Conservation (phyloP, 2,888 invertebrate genomes). For the Mythimna loreyi region DNA sequence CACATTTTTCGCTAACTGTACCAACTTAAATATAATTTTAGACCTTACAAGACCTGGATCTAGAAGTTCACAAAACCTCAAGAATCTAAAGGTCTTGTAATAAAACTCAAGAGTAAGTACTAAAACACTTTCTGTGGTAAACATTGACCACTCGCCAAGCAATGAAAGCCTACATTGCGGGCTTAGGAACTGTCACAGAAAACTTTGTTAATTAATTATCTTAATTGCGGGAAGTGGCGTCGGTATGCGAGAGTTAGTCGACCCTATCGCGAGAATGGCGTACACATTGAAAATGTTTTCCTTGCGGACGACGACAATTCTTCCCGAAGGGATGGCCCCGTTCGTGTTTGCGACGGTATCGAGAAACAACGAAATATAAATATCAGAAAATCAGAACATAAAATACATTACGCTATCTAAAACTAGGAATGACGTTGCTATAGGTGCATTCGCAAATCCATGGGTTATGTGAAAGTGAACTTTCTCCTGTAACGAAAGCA, state of each 20-base stretch:
- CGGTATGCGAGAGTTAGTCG: conserved; percentile 50
- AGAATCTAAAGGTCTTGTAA: conserved; percentile 20
- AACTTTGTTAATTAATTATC: conserved; percentile 64
- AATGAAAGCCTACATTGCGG: conserved; percentile 37
- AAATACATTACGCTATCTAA: no score
- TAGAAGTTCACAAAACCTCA: no score
- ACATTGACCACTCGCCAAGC: conserved; percentile 47
- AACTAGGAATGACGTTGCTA: no score
- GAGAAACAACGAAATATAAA: background rate
- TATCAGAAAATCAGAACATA: background rate
- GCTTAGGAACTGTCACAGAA: conserved; percentile 51
- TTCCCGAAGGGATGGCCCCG: conserved; percentile 10
- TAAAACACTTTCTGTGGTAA: conserved; percentile 46
- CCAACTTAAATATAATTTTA: conserved; percentile 8
- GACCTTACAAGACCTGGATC: no score
- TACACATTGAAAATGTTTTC: conserved; percentile 61
- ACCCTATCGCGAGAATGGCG: conserved; percentile 41
- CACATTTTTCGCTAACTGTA: background rate
- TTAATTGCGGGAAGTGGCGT: conserved; percentile 61
- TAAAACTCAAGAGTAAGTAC: conserved; percentile 15
- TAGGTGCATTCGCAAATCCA: no score
- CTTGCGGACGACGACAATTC: conserved; percentile 48
- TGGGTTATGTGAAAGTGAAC: no score
- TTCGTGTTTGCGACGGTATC: conserved; percentile 20
- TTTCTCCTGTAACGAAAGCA: no score